phyloP scores from a whole-genome alignment of 2,113 vertebrate species.

The Amazona guildingii region DNA sequence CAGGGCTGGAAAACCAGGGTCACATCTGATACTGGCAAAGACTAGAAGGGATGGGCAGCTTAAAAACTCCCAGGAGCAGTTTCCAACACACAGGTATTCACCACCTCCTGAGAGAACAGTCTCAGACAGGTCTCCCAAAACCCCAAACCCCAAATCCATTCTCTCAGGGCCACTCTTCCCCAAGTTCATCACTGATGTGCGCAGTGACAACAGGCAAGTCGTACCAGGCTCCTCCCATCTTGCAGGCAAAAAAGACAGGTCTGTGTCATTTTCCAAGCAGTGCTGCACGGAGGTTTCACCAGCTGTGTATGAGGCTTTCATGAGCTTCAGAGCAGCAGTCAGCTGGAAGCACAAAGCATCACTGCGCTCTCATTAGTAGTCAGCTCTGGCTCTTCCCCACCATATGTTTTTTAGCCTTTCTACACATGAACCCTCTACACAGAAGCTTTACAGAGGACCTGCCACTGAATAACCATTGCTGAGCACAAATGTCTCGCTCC shows the following conservation, averaged over 20 bases:
- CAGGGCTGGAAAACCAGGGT: neutral
- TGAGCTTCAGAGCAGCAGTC: accelerated
- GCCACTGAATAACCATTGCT: accelerated
- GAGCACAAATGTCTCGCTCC: neutral
- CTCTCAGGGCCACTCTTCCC: neutral
- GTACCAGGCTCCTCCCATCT: neutral
- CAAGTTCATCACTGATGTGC: neutral
- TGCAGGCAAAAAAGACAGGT: neutral
- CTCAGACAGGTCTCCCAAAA: neutral
- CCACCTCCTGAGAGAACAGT: neutral
- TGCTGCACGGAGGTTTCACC: neutral
- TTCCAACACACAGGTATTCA: neutral
- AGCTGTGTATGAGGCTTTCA: neutral
- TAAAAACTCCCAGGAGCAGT: neutral
- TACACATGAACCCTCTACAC: neutral
- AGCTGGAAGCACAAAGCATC: neutral
- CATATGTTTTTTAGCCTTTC: neutral
- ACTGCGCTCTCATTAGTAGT: neutral
- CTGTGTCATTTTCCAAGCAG: neutral
- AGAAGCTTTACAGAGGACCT: neutral
- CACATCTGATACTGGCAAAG: neutral
- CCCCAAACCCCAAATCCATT: neutral
- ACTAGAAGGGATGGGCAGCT: neutral
- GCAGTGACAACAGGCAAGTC: neutral
- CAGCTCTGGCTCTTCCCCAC: neutral